A percentile compares a stretch with the other conserved stretches of the same genome.
These are phyloP conservation scores for Steinernema feltiae DNA, from an alignment of 1,140 invertebrate species.

Conservation along the genomic window DNA sequence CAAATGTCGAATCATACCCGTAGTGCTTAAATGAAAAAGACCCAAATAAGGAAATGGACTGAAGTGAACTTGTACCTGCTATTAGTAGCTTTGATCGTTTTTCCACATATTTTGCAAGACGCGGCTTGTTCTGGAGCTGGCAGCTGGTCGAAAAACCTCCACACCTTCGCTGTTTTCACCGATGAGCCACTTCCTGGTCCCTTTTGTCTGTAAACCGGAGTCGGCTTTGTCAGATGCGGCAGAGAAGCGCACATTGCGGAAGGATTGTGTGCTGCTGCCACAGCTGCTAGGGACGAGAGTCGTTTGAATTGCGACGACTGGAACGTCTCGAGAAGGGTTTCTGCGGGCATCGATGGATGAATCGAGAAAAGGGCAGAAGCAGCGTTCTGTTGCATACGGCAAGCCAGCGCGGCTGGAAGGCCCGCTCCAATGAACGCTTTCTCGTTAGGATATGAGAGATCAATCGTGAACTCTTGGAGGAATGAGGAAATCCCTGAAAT, in stretches of 20 bases:
- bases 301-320: neutral
- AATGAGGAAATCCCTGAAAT: neutral
- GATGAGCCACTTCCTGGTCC: constrained; percentile 27
- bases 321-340: neutral
- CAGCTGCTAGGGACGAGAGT: neutral
- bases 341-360: neutral
- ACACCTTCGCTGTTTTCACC: constrained; percentile 38
- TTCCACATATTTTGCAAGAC: constrained; percentile 31
- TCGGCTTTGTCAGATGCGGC: neutral
- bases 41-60: constrained; percentile 4
- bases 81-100: constrained; percentile 38
- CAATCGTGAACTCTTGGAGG: neutral
- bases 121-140: constrained; percentile 35
- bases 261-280: neutral
- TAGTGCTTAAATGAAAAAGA: constrained; percentile 34
- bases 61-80: constrained; percentile 29
- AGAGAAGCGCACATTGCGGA: neutral
- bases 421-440: neutral
- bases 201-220: constrained; percentile 7
- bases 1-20: constrained; percentile 38
- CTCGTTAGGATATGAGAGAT: neutral
- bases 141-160: constrained; percentile 36
- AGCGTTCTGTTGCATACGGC: neutral
- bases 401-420: constrained; percentile 1
- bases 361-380: neutral